These are phyloP conservation scores for Montifringilla adamsi DNA, from an alignment of 2,113 vertebrate species.

Conservation along the genomic window DNA sequence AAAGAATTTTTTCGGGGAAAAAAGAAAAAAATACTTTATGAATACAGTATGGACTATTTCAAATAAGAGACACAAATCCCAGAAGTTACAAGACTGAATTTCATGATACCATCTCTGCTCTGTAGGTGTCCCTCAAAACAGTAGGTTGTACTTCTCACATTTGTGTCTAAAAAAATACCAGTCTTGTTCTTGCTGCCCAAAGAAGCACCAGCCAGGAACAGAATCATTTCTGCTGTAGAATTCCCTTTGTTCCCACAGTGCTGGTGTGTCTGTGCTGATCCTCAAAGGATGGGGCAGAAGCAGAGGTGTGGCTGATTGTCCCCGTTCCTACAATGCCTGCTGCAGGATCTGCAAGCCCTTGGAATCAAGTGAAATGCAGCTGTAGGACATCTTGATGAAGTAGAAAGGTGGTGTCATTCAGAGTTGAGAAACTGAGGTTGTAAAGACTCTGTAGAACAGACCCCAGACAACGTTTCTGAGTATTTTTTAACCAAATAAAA, in stretches of 20 bases:
- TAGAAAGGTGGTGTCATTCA: not conserved
- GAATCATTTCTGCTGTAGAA: not conserved
- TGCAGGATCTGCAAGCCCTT: not conserved
- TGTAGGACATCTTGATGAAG: not conserved
- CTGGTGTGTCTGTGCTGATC: not conserved
- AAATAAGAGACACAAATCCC: not conserved
- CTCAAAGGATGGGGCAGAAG: not conserved
- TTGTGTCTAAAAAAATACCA: not conserved
- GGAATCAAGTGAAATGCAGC: not conserved
- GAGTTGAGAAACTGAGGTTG: not conserved
- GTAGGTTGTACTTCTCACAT: not conserved
- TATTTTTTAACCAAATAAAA: not conserved
- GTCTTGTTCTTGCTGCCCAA: not conserved
- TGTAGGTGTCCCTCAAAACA: conserved; percentile 1
- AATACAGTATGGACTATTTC: not conserved
- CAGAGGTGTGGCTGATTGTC: not conserved
- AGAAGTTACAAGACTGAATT: not conserved
- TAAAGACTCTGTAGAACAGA: not conserved
- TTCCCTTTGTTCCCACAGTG: not conserved
- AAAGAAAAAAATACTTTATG: not conserved
- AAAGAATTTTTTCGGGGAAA: rapidly evolving
- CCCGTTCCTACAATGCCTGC: not conserved
- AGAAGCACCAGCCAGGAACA: not conserved
- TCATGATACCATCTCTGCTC: not conserved
- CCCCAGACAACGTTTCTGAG: not conserved